Base-by-base conservation (phyloP, 92 coral and sea anemone genomes). In the Actinernus sp. region DNA sequence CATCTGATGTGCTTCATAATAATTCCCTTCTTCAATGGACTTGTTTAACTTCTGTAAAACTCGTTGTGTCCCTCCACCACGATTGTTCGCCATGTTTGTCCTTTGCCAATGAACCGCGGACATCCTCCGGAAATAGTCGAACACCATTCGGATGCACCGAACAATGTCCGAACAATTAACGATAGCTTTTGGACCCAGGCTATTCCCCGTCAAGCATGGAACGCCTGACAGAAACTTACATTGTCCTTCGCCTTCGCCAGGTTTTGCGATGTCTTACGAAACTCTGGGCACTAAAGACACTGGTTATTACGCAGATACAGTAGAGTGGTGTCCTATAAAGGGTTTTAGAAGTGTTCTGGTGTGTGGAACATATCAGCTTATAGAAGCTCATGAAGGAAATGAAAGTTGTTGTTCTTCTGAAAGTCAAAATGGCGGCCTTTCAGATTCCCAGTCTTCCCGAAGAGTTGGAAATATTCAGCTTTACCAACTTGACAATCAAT, bases 1-100 rank as follows among this genome's bases (percentile, higher is more conserved):
- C 88, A 94, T 88, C 79, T 94, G 98, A 72, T 94, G 98, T 19
- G 95, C 91, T 68, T 94, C 98, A 58, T 94, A 94, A 28, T 83
- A 92, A 55, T 91, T 83, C 12, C 98, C 97, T 43, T 94, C 98
- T 60, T 87, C 97, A 14, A 91, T 87, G 26, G 89, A 63, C 50
- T 83, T 94, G 59, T 87, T 76, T 57, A 94, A 78, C 68, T 94
- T 94, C 66, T 79, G 90, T 57, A 94, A 90, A 44, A 87, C 87
- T 52, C 98, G 81, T 44, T 74, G 82, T 20, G 82, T 84, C 74
- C 98, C 98, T 19, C 74, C 69, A 21, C 86, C 85, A 39, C 82
- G 29, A 31, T 60, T 66, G 23, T 39, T 63, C 71, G 97, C 97
- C 98, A 90, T 93, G 53, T 93, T 8, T n/a, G n/a, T n/a, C n/a